Base-by-base conservation (phyloP, 2,888 invertebrate genomes). In the Phaonia tiefii region DNA sequence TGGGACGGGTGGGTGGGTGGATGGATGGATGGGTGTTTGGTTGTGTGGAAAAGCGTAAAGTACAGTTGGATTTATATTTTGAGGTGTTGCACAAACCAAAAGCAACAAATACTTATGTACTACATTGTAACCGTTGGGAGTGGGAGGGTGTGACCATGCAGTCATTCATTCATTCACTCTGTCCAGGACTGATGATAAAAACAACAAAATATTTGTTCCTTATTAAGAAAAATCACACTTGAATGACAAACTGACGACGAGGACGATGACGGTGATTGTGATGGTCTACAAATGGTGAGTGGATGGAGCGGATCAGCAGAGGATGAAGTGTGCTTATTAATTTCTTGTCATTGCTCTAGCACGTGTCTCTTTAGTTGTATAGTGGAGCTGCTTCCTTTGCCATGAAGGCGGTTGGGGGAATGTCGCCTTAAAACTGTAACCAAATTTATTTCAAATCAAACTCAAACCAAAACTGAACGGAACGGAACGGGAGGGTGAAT, bases 281-380 rank as follows among this genome's bases (percentile, higher is more conserved):
- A 15, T 51, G 11, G 51, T 60, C 8, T 31, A 15, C 15, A 15
- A 46, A 15, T 46, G 22, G 25, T 54, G 63, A 39, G 25, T 13
- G 54, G 56, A 70, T 56, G 63, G 20, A 51, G 2, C 11, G 72
- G 70, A 67, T 60, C 56, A 78, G 4, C 8, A 78, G 63, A 22
- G 75, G 71, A 75, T 81, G 82, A 84, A 84, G 81, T 78, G 80
- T 75, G 82, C 83, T 84, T 84, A 84, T 84, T 84, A 84, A 84
- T 84, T 83, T 81, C 79, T 83, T 78, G 81, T 81, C 81, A 81
- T 75, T 78, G 78, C 81, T 63, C 22, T 42, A 78, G 78, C 75
- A 81, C 81, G 69, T 56, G 79, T 74, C 71, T 8, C n/a, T n/a
- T n/a, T n/a, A n/a, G n/a, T n/a, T n/a, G n/a, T n/a, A 17, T 31